Percentiles rank a stretch among this genome's conserved stretches.
These are phyloP conservation scores for Polypedilum vanderplanki DNA, from an alignment of 1,140 invertebrate species.

Conservation along the genomic window DNA sequence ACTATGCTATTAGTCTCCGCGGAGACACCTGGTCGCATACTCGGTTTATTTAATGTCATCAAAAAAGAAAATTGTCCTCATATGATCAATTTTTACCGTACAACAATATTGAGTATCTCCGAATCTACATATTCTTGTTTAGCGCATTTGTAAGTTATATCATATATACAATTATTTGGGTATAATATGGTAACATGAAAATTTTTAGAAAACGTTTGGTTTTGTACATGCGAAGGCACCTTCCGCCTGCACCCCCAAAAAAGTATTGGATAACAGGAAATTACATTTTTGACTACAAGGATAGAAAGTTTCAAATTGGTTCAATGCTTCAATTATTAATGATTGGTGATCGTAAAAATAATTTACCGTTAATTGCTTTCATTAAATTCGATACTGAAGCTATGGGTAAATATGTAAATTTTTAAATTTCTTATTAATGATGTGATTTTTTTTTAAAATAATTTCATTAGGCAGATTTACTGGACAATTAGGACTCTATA, in stretches of 20 bases:
- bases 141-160: slow-evolving; percentile 49
- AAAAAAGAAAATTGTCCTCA: slow-evolving; percentile 54
- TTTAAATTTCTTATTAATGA: too few relatives aligned
- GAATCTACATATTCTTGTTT: slow-evolving; percentile 58
- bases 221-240: slow-evolving; percentile 51
- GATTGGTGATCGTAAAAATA: slow-evolving; percentile 53
- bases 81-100: slow-evolving; percentile 63
- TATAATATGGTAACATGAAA: not conserved
- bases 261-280: slow-evolving; percentile 55
- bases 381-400: slow-evolving; percentile 54
- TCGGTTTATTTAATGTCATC: slow-evolving; percentile 62
- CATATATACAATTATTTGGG: not conserved
- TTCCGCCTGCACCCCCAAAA: slow-evolving; percentile 45
- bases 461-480: slow-evolving; percentile 43
- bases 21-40: slow-evolving; percentile 54
- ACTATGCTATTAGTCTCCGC: slow-evolving; percentile 55
- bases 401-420: slow-evolving; percentile 38
- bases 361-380: slow-evolving; percentile 53
- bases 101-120: slow-evolving; percentile 60
- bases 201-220: slow-evolving; percentile 44
- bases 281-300: slow-evolving; percentile 56
- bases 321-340: slow-evolving; percentile 51
- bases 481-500: slow-evolving; percentile 51
- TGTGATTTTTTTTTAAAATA: too few relatives aligned
- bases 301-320: slow-evolving; percentile 52